A percentile compares a stretch with the other conserved stretches of the same genome.
Evolutionary conservation across 2,797 vertebrate genomes (phyloP).

Genomic region (Champsocephalus esox): DNA sequence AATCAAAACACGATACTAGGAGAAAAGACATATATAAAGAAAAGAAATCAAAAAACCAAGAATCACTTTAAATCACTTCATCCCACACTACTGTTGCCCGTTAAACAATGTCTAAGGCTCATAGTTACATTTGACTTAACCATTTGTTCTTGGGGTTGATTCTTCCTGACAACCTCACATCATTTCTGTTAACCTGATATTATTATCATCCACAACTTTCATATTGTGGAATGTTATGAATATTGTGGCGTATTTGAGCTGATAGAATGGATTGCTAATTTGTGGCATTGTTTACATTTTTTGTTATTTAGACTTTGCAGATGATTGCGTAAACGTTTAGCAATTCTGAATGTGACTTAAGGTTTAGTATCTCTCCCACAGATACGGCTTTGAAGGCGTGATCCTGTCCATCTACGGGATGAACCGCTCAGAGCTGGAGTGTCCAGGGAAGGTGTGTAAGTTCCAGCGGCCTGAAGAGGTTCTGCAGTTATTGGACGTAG

Average conservation of each 20-base stretch:
- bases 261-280: too few species aligned
- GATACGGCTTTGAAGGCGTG: slow-evolving; percentile 96
- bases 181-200: not conserved
- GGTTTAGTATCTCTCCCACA: slow-evolving; percentile 53
- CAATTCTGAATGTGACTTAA: not conserved
- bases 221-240: too few species aligned
- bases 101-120: not conserved
- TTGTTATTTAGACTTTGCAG: not conserved
- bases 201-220: not conserved
- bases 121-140: not conserved
- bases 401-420: slow-evolving; percentile 97
- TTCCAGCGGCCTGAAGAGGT: slow-evolving; percentile 92
- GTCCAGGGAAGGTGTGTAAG: slow-evolving; percentile 88
- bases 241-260: too few species aligned
- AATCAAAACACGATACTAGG: too few species aligned
- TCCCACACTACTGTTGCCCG: not conserved
- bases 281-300: too few species aligned
- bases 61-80: too few species aligned
- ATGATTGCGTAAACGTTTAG: not conserved
- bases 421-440: slow-evolving; percentile 92
- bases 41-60: too few species aligned
- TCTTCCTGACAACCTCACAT: not conserved
- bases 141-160: not conserved
- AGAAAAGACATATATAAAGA: too few species aligned
- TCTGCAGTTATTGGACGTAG: slow-evolving; percentile 91